Base-by-base conservation (phyloP, 2,797 vertebrate genomes). In the Sylvilagus floridanus region DNA sequence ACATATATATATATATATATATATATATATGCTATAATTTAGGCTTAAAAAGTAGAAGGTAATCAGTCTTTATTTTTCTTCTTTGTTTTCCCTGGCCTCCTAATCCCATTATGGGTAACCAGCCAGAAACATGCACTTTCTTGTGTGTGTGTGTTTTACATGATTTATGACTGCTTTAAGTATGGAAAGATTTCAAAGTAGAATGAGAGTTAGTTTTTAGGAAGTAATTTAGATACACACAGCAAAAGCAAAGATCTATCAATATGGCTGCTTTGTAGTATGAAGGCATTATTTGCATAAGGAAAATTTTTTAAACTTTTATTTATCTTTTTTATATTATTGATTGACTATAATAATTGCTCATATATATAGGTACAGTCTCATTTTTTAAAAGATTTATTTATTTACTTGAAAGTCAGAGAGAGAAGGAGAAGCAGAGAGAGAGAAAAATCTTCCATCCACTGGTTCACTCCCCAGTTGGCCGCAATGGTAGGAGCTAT, bases 151-250 rank as follows among this genome's bases (percentile, higher is more conserved):
- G 77, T 37, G 2, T 65, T 71, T 66, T 68, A 81, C 21, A 30
- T n/a, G 14, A 19, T 84, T 88, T 72, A 65, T 35, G 60, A 84
- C 42, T 76, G 47, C 71, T 73, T 73, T 37, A 22, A 42, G n/a
- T 83, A 7, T 37, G 50, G 71, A 57, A 32, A 65, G 13, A 77
- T 63, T 79, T 83, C 47, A 65, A 85, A 68, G 35, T n/a, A 88
- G 66, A 63, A 60, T 66, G 16, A 89, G 52, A 52, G 78, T 66
- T 84, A 26, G 35, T 92, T 93, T 82, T 78, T n/a, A 35, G 60
- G 9, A 65, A 88, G 21, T 26, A 24, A 26, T 87, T 90, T 63
- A 62, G 28, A 68, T 32, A 73, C 32, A 37, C 6, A 84, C 83
- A 93, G 28, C 78, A 90, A 91, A 94, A 81, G 26, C 6, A 57